phyloP scores from a whole-genome alignment of 2,888 invertebrate genomes.

The Hypena proboscidalis region DNA sequence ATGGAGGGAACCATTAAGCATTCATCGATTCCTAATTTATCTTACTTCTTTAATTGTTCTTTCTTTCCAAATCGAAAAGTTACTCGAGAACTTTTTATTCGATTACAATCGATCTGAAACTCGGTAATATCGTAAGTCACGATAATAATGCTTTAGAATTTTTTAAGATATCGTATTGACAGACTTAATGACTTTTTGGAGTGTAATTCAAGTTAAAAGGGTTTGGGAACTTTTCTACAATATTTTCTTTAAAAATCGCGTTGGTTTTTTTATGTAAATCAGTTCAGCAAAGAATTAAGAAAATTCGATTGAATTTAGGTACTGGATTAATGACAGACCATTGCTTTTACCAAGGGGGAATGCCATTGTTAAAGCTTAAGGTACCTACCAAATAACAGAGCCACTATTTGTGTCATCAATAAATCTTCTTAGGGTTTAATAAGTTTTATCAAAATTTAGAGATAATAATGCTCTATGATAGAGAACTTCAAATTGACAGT shows the following conservation, averaged over 20 bases:
- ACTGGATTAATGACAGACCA: too few relatives aligned
- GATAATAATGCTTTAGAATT: slow-evolving; percentile 47
- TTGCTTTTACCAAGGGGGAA: neutral
- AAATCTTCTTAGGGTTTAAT: too few relatives aligned
- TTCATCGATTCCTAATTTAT: slow-evolving; percentile 82
- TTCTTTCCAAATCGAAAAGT: slow-evolving; percentile 67
- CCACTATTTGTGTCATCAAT: too few relatives aligned
- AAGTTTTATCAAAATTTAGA: too few relatives aligned
- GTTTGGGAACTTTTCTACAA: slow-evolving; percentile 10
- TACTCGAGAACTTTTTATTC: slow-evolving; percentile 61
- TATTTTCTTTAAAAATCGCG: neutral
- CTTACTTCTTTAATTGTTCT: slow-evolving; percentile 77
- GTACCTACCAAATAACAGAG: slow-evolving; percentile 1
- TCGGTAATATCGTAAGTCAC: slow-evolving; percentile 62
- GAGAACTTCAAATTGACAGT: slow-evolving; percentile 60
- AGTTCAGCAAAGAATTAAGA: too few relatives aligned
- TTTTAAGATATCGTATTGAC: slow-evolving; percentile 42
- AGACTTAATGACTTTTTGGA: slow-evolving; percentile 37
- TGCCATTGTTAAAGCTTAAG: neutral
- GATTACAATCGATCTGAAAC: slow-evolving; percentile 64
- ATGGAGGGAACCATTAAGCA: slow-evolving; percentile 80
- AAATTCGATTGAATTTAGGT: too few relatives aligned
- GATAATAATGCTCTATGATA: too few relatives aligned
- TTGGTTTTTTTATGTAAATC: too few relatives aligned
- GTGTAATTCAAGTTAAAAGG: slow-evolving; percentile 18